Evolutionary conservation across 2,888 invertebrate species (phyloP).

Genomic region (Idaea straminata): DNA sequence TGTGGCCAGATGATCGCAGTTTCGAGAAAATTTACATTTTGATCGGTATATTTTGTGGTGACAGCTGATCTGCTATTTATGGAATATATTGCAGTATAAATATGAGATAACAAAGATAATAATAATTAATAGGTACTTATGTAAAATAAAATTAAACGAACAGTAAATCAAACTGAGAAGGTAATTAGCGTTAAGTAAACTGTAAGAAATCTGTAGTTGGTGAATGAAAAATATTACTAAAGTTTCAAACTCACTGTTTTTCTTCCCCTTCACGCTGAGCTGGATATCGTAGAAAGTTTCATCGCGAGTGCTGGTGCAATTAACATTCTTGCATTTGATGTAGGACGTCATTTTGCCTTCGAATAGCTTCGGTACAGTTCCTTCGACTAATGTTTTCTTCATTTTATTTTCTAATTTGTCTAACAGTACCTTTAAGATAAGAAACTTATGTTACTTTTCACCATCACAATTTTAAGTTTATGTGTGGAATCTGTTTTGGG

Average conservation of each 20-base stretch:
- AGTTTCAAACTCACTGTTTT: constrained; percentile 86
- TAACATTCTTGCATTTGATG: constrained; percentile 98
- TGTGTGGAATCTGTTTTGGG: no score
- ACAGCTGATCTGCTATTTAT: no score
- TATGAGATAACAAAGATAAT: no score
- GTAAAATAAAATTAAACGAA: no score
- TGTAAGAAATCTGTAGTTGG: constrained; percentile 23
- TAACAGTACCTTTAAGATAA: constrained; percentile 83
- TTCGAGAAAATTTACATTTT: no score
- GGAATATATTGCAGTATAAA: no score
- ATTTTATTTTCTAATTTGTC: constrained; percentile 99
- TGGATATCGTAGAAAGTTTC: constrained; percentile 99
- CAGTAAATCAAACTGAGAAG: no score
- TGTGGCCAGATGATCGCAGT: no score
- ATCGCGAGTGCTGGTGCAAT: constrained; percentile 95
- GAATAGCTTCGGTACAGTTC: constrained; percentile 91
- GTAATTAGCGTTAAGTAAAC: constrained; percentile 9
- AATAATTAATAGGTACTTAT: no score
- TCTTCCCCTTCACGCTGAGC: constrained; percentile 98
- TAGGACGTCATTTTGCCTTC: constrained; percentile 99
- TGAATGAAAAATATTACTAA: constrained; percentile 24
- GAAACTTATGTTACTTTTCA: background rate
- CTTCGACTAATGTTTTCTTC: constrained; percentile 98
- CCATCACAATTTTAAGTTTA: no score
- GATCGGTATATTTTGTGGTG: no score